Base-by-base conservation (phyloP, 2,888 invertebrate species). In the Germaria angustata region DNA sequence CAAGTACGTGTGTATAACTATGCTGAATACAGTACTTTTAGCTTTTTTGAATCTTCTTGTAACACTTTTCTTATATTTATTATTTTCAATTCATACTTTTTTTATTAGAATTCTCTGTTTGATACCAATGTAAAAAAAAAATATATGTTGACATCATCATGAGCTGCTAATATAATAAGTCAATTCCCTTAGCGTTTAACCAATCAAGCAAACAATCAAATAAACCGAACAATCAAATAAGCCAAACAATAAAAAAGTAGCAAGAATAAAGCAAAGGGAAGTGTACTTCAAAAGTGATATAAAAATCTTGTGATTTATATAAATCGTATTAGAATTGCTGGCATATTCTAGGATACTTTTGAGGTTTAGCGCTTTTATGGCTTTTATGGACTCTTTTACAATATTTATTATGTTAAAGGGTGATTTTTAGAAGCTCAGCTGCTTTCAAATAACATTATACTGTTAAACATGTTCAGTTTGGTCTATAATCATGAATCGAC, bases 181-280 rank as follows among this genome's bases (percentile, higher is more conserved):
- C 69, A 80, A 80, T 69, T 80, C 69, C 69, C 69, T 75, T 49
- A 65, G 39, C 44, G 49, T 69, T 80, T 66, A 69, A 65, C 55
- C 20, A 63, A 65, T 69, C 75, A 75, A 75, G 46, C 63, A 39
- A 71, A 49, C 66, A 66, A 66, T 66, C 46, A 71, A 71, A 53
- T 63, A 49, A 68, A 59, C 11, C 76, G 39, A 49, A 41, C 61
- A 72, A 72, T 59, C 53, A 59, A 72, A 72, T 51, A 55, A 75
- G 49, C 39, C 32, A 39, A 66, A 68, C 59, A 77, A 77, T 34
- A 51, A 20, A 34, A 22, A 6, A 53, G 17, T 11, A 17, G 28
- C 17, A 61, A 4, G 34, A 6, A 17, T 9, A n/a, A 4, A 15
- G 28, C 0, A 15, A 11, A 17, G 32, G 59, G 57, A 76, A 76